Base-by-base conservation (phyloP, 2,888 invertebrate species). In the Agonopterix subpropinquella region DNA sequence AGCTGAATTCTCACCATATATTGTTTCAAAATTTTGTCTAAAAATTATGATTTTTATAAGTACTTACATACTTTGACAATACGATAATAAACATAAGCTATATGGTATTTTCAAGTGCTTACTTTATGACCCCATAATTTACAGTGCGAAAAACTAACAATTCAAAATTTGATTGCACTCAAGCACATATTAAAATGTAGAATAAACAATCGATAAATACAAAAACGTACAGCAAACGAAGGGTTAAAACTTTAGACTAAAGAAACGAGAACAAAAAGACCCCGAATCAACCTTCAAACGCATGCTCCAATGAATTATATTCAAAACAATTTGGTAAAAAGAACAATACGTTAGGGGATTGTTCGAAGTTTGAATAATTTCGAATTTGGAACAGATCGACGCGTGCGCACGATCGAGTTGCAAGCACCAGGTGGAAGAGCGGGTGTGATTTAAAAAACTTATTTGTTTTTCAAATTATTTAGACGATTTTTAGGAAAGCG, bases 321-420 rank as follows among this genome's bases (percentile, higher is more conserved):
- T 53, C 53, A 55, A 58, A 57, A 56, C 57, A 58, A 61, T 61
- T 59, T 59, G 28, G 55, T 52, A 55, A 69, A 67, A 67, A 65
- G 69, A 64, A 67, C 65, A 67, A 67, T 64, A 50, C 51, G 52
- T 53, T 61, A 58, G 57, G 58, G 54, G 58, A 55, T 59, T 54
- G 61, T 61, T 62, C 58, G 52, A 57, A 58, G 55, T 66, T 64
- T 61, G 65, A 62, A 65, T 64, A 57, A 59, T 63, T 65, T 65
- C 56, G 61, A 63, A 62, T 62, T 64, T 61, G 54, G 62, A 61
- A 56, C 57, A 57, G 56, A 47, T 47, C 52, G 54, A 52, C 70
- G 69, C 67, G 67, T 67, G 70, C 70, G 65, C 66, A 55, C 55
- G 62, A 59, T 70, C 63, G 55, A 52, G 56, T 66, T 66, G 55